Evolutionary conservation across 1,140 invertebrate species (phyloP), one percentile per base, ranked within the genome.

Genomic region (Drosophila nikananu): DNA sequence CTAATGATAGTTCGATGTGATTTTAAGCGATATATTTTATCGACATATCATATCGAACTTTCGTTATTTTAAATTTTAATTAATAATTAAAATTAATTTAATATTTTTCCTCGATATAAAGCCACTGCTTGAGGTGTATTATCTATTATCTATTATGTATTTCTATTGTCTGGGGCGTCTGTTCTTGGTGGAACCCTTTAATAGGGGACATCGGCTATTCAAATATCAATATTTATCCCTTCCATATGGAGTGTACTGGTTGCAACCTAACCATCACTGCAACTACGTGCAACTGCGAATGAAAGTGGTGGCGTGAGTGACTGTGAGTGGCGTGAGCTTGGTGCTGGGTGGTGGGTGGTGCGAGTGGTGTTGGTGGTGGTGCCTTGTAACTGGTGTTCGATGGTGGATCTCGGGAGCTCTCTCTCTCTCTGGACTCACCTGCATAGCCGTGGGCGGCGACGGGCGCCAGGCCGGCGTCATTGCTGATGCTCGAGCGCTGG

Each of bases 401-500:
- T 5, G 10, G 15, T 32, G 49, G n/a, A 15, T 51, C 17, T 27
- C 15, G 2, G 13, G 3, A 9, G 5, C 3, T 25, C 9, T 27
- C 15, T 46, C 13, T 44, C 17, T n/a, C 8, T 10, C 8, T 12
- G 1, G 1, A 67, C 79, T 82, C 42, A 91, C 82, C 86, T 35
- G 87, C 86, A 60, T 86, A 91, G 19, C 67, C 67, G 12, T 90
- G 81, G 9, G 84, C 68, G 39, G 72, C 75, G 3, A 71, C 64
- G 7, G 93, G 84, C 13, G 84, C 86, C 52, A 86, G 63, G 8
- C 87, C 67, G 78, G 91, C 94, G 62, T 94, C 94, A 78, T 94
- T 94, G 91, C 93, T 94, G 37, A 93, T 91, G 59, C 94, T 94
- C 19, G 93, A 93, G 65, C 94, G 94, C 80, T 92, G 93, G 13